Percentiles rank a stretch among this genome's conserved stretches.
phyloP scores from a whole-genome alignment of 35 echinoderm and acorn worm species.

The Amphiura filiformis region DNA sequence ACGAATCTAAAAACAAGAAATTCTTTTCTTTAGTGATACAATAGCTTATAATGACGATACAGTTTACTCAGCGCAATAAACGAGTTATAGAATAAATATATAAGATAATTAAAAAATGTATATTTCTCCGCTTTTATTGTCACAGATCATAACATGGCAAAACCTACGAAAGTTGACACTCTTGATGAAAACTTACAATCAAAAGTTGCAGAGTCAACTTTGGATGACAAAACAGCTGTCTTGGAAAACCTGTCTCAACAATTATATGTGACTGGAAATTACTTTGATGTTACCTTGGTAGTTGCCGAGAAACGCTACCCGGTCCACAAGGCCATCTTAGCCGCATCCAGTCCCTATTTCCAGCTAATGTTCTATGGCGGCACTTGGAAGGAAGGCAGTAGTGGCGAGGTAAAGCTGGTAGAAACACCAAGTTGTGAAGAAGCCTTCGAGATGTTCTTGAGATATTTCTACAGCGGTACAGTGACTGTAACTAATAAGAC shows the following conservation, averaged over 20 bases:
- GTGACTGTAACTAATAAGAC: not conserved
- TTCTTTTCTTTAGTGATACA: no score
- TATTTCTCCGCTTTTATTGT: no score
- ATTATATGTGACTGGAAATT: not conserved
- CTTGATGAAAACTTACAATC: no score
- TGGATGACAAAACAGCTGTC: not conserved
- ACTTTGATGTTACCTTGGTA: not conserved
- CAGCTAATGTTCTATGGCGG: not conserved
- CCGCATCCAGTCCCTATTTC: not conserved
- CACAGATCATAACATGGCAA: no score
- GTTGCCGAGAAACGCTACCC: not conserved
- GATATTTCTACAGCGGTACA: not conserved
- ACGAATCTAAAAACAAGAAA: no score
- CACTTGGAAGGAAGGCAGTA: not conserved
- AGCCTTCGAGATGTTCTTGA: not conserved
- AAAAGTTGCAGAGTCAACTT: no score
- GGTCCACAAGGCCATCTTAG: not conserved
- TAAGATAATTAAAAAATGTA: no score
- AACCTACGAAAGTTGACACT: no score
- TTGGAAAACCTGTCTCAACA: not conserved
- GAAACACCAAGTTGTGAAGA: not conserved
- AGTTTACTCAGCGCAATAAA: no score
- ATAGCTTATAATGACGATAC: no score
- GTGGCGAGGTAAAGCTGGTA: not conserved
- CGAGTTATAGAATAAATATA: no score